Base-by-base conservation (phyloP, 2,797 vertebrate genomes). In the Podargus strigoides region DNA sequence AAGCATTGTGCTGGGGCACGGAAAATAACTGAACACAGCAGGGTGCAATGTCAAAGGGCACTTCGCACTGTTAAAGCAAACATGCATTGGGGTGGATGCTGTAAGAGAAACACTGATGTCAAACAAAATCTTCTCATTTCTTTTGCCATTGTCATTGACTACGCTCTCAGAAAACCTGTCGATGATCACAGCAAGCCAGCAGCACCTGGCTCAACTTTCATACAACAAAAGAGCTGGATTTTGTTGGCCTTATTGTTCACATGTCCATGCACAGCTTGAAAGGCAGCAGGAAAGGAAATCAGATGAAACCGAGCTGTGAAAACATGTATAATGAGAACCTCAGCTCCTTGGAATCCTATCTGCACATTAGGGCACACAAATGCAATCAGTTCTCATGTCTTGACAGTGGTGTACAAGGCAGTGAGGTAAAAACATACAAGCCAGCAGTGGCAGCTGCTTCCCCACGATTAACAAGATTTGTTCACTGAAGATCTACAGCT, bases 141-240 rank as follows among this genome's bases (percentile, higher is more conserved):
- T 47, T 58, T 14, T 69, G 52, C 66, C 28, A 4, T 10, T 21
- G 3, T n/a, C 15, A 32, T 1, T 12, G 53, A 19, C 49, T 58
- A 5, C 3, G 36, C 19, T 30, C 37, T 78, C 30, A 41, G 50
- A 44, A 24, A 20, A 30, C 3, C 4, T 9, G 3, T 13, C 0
- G 1, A 26, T 66, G 62, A 58, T 36, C 41, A 28, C 20, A 21
- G 59, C 77, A n/a, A 60, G 63, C 47, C 64, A 30, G 39, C 41
- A 87, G 77, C 63, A 72, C 73, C 47, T 34, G 77, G 53, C 53
- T 80, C 78, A 50, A 30, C 49, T 30, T 52, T 39, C 56, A 63
- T 6, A 2, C 42, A 21, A 6, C 1, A 3, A 22, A 62, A 47
- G 34, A 10, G n/a, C 63, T 83, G 67, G 49, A 30, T 32, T 86